phyloP scores from a whole-genome alignment of 1,140 invertebrate genomes.

The Rhopalosiphum maidis region DNA sequence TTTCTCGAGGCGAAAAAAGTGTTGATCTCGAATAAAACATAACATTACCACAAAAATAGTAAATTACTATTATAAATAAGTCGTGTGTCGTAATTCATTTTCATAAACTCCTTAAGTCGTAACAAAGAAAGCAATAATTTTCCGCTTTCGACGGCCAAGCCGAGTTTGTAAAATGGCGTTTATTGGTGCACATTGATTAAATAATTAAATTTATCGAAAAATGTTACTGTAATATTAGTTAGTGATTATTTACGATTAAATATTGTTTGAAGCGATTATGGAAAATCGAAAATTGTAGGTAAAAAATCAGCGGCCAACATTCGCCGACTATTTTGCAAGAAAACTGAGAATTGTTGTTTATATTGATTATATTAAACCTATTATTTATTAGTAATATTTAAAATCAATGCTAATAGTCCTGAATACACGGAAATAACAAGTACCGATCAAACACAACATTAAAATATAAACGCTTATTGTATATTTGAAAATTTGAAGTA shows the following conservation, averaged over 20 bases:
- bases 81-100: not conserved
- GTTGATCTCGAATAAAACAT: not conserved
- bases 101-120: not conserved
- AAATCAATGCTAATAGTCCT: not conserved
- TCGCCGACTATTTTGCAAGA: not conserved
- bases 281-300: no score
- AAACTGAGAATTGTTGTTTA: not conserved
- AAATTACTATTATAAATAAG: not conserved
- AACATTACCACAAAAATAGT: not conserved
- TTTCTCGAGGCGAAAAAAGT: not conserved
- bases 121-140: not conserved
- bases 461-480: not conserved
- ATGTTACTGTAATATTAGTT: not conserved
- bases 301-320: no score
- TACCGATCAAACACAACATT: not conserved
- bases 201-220: not conserved
- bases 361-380: not conserved
- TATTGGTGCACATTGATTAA: not conserved
- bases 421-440: not conserved
- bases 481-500: not conserved
- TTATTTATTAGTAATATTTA: not conserved
- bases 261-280: not conserved
- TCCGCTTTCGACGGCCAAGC: not conserved
- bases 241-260: not conserved
- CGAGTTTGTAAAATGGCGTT: not conserved